phyloP scores from a whole-genome alignment of 2,797 vertebrate species.

The Danio jaintianensis region DNA sequence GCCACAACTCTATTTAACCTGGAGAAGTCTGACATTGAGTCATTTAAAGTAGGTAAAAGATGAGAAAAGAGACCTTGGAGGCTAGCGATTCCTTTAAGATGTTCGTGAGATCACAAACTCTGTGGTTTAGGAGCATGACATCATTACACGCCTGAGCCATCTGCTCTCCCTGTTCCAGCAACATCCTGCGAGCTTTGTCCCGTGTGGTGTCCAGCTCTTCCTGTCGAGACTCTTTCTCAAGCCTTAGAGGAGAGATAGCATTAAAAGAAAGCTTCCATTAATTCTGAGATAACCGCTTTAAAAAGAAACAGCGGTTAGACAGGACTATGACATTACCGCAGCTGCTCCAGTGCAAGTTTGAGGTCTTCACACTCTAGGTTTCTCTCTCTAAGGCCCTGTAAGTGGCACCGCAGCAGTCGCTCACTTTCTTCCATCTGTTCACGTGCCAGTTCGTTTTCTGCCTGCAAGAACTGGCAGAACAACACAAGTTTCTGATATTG shows the following conservation, averaged over 20 bases:
- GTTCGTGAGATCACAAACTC: constrained; percentile 76
- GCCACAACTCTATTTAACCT: background rate
- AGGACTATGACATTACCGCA: constrained; percentile 77
- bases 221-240: constrained; percentile 68
- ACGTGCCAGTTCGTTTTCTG: constrained; percentile 84
- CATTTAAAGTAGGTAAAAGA: background rate
- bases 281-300: background rate
- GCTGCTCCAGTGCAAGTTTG: constrained; percentile 73
- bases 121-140: constrained; percentile 75
- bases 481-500: constrained; percentile 7
- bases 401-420: constrained; percentile 73
- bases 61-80: constrained; percentile 17
- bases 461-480: constrained; percentile 84
- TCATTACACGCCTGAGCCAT: constrained; percentile 76
- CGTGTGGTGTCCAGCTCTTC: constrained; percentile 76
- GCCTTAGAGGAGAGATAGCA: constrained; percentile 57
- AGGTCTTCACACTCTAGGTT: constrained; percentile 86
- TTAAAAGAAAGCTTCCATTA: background rate
- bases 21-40: background rate
- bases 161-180: constrained; percentile 76
- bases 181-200: constrained; percentile 65
- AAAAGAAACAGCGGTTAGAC: background rate
- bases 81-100: constrained; percentile 67
- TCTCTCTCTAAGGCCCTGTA: constrained; percentile 81
- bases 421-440: constrained; percentile 87